phyloP scores from a whole-genome alignment of 1,140 invertebrate species.

The Steinernema feltiae region DNA sequence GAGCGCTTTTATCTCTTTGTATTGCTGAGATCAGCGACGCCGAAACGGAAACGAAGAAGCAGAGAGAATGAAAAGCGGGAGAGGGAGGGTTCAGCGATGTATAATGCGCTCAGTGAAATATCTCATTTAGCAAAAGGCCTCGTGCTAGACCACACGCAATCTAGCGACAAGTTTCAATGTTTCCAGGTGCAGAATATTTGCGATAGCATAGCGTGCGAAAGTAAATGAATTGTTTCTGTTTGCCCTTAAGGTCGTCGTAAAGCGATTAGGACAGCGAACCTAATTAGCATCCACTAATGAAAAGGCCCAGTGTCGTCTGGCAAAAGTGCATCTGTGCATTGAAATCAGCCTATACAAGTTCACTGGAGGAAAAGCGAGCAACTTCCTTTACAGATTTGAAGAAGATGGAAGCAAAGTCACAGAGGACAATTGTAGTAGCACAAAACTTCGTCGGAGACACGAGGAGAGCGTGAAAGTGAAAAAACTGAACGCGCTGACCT shows the following conservation, averaged over 20 bases:
- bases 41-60: not conserved
- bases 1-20: not conserved
- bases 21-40: not conserved
- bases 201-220: not conserved
- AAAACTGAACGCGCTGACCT: conserved; percentile 1
- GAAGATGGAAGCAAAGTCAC: not conserved
- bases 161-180: not conserved
- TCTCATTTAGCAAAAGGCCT: no score
- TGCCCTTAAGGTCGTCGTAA: not conserved
- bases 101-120: no score
- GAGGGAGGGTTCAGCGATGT: no score
- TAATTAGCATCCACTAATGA: no score
- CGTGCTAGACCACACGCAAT: not conserved
- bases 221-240: not conserved
- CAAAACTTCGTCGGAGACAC: not conserved
- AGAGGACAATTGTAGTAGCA: not conserved
- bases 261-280: not conserved
- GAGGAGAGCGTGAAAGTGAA: not conserved
- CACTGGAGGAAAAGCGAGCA: no score
- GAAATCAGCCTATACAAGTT: no score
- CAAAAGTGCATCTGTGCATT: not conserved
- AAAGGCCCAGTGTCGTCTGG: no score
- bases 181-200: no score
- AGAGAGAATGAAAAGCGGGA: not conserved
- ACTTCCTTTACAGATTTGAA: not conserved